phyloP scores from a whole-genome alignment of 1,140 invertebrate species.

The Araneus ventricosus region DNA sequence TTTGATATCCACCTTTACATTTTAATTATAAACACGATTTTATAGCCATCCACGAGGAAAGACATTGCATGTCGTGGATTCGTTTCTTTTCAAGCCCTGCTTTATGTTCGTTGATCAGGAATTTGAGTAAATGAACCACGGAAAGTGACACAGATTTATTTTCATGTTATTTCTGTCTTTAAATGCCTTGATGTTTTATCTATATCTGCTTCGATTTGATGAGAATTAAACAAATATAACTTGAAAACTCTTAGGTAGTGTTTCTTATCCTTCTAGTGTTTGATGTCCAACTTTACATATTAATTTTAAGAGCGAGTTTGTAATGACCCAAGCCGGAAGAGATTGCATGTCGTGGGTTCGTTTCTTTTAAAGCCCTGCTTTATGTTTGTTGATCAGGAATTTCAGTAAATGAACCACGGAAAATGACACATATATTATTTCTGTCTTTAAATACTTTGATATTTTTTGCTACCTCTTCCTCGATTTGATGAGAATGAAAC shows the following conservation, averaged over 20 bases:
- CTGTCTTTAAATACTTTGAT: neutral
- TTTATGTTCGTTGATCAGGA: neutral
- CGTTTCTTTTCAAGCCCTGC: neutral
- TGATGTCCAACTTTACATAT: no score
- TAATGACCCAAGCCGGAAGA: neutral
- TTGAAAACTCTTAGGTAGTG: no score
- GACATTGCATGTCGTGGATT: neutral
- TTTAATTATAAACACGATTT: neutral
- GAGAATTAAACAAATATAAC: no score
- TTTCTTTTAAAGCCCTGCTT: neutral
- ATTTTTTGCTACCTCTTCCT: no score
- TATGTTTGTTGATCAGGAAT: neutral
- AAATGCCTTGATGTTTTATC: no score
- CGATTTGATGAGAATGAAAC: no score
- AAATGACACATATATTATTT: neutral
- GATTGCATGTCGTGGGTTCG: neutral
- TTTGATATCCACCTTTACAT: no score
- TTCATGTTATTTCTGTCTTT: neutral
- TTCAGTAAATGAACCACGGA: neutral
- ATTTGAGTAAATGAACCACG: neutral
- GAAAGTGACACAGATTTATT: conserved; percentile 1
- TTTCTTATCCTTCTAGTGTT: no score
- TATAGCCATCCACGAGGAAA: neutral
- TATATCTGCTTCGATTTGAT: no score
- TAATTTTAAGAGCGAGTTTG: neutral